Evolutionary conservation across 2,888 invertebrate species (phyloP), one percentile per base, ranked within the genome.

Genomic region (Drosophila emarginata): DNA sequence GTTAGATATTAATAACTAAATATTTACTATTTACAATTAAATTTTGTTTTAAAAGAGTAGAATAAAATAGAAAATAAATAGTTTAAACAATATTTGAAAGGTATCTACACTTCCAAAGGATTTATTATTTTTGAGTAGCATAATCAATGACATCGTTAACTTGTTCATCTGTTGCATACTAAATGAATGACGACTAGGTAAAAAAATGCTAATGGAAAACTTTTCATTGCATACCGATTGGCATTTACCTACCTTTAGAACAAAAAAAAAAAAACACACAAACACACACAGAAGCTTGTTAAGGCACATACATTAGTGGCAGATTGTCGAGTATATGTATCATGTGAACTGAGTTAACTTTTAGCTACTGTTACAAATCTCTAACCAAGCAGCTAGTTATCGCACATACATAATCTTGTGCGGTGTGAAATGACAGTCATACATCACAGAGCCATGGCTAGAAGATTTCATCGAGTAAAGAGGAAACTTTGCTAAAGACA

Each of bases 341-440:
- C 53, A 18, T 21, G 26, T 51, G 57, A 52, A 58, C 62, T 28
- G 65, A 72, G 37, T 52, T 15, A 71, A 65, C 59, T 72, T 71
- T 72, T 56, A 71, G 65, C 72, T 65, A 72, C 60, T 59, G 70
- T 66, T 66, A 71, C 73, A 71, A 71, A 71, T 72, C 71, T 72
- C 73, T 61, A 60, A 66, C 73, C 67, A 80, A 71, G 66, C 69
- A 54, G 84, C 81, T 81, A 84, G 80, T 81, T 81, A 87, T 84
- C 67, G 67, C 73, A 67, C 45, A 39, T 58, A 73, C 58, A 62
- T 61, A 62, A 67, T 73, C 74, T 64, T 59, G 59, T 53, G 61
- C 67, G 45, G 67, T 62, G 67, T 73, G 67, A 82, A 84, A 81
- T 82, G 81, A 73, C 87, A 81, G 77, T 73, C 85, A 87, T 82